Evolutionary conservation across 1,140 invertebrate species (phyloP).

Genomic region (Sesamia nonagrioides): DNA sequence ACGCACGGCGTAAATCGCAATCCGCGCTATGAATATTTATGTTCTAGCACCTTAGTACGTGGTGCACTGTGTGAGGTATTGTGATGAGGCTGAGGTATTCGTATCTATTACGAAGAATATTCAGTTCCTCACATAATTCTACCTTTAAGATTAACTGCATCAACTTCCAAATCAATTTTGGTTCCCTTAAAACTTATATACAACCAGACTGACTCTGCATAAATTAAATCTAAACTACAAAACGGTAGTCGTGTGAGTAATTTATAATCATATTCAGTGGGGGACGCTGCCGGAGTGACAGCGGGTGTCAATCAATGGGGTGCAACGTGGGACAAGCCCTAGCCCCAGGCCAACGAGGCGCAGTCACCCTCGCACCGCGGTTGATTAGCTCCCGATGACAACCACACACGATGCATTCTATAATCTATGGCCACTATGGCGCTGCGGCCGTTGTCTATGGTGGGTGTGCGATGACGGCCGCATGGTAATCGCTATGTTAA

Average conservation of each 20-base stretch:
- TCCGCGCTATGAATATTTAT: constrained; percentile 42
- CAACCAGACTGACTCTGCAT: constrained; percentile 2
- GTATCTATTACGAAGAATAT: not conserved
- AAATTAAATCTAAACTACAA: constrained; percentile 40
- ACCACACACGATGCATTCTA: constrained; percentile 45
- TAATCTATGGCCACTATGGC: constrained; percentile 31
- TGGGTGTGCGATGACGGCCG: constrained; percentile 31
- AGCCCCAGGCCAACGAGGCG: not conserved
- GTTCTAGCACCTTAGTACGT: constrained; percentile 10
- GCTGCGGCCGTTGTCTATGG: constrained; percentile 29
- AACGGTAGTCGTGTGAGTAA: constrained; percentile 26
- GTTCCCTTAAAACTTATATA: constrained; percentile 15
- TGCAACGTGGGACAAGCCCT: constrained; percentile 8
- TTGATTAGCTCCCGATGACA: constrained; percentile 63
- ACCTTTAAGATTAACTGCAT: not conserved
- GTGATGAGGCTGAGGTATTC: not conserved
- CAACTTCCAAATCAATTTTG: constrained; percentile 1
- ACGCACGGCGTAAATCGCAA: constrained; percentile 32
- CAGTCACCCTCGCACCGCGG: constrained; percentile 46
- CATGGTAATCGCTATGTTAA: constrained; percentile 48
- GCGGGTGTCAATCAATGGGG: constrained; percentile 51
- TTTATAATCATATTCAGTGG: constrained; percentile 44
- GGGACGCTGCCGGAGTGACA: constrained; percentile 27
- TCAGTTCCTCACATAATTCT: not conserved
- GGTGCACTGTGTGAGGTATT: constrained; percentile 19